Conservation (phyloP, 2,797 vertebrate genomes). For the Sarcophilus harrisii region DNA sequence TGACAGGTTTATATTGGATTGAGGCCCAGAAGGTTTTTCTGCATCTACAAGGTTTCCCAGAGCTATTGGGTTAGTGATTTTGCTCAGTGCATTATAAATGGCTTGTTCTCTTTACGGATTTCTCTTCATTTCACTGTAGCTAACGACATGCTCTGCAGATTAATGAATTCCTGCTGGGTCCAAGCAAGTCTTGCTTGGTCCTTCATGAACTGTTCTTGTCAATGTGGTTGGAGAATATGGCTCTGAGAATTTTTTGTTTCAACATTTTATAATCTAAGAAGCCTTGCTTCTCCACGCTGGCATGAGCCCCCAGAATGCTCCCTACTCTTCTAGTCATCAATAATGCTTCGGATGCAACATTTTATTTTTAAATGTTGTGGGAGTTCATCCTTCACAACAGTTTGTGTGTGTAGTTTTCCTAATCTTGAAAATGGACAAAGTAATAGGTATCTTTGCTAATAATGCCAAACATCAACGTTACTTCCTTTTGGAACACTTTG, state of each 20-base stretch:
- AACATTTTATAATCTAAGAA: slow-evolving; percentile 52
- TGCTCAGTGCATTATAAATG: slow-evolving; percentile 75
- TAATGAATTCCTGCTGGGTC: slow-evolving; percentile 70
- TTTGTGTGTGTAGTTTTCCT: not conserved
- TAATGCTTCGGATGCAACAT: not conserved
- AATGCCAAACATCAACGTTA: not conserved
- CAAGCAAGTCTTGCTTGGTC: slow-evolving; percentile 49
- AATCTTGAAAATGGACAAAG: not conserved
- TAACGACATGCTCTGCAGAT: slow-evolving; percentile 68
- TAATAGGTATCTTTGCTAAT: not conserved
- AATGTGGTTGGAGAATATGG: slow-evolving; percentile 45
- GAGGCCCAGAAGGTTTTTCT: slow-evolving; percentile 80
- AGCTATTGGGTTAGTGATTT: slow-evolving; percentile 78
- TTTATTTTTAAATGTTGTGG: not conserved
- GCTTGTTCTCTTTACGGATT: slow-evolving; percentile 74
- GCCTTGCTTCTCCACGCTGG: not conserved
- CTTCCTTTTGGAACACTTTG: not conserved
- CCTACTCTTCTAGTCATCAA: slow-evolving; percentile 2
- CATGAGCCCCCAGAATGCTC: slow-evolving; percentile 12
- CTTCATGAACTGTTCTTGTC: slow-evolving; percentile 71
- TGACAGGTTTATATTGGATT: slow-evolving; percentile 83
- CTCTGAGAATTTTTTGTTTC: slow-evolving; percentile 55
- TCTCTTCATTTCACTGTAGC: slow-evolving; percentile 71
- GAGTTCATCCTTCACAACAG: not conserved
- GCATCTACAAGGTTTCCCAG: slow-evolving; percentile 73